Conservation (phyloP, 2,888 invertebrate genomes). For the Orgyia antiqua region DNA sequence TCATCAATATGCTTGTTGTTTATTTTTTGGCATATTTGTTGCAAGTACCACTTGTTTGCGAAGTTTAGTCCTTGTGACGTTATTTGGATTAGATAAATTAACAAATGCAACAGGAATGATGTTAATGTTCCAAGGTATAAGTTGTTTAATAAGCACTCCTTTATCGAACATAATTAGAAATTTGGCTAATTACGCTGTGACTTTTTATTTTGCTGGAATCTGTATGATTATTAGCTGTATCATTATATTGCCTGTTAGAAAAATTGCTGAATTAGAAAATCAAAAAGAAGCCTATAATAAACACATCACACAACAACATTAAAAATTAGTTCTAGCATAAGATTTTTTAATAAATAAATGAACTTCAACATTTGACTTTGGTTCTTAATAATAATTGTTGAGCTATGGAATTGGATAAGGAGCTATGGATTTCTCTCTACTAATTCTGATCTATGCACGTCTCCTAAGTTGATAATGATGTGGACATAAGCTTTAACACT, state of each 20-base stretch:
- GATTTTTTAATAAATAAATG: no score
- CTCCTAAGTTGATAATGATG: no score
- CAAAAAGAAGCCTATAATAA: neutral
- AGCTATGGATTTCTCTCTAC: no score
- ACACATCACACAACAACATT: no score
- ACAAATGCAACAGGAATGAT: slow-evolving; percentile 65
- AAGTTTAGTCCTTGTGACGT: slow-evolving; percentile 51
- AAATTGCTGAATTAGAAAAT: slow-evolving; percentile 28
- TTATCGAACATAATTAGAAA: slow-evolving; percentile 46
- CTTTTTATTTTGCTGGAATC: slow-evolving; percentile 52
- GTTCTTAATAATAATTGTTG: no score
- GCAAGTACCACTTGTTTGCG: slow-evolving; percentile 46
- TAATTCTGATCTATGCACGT: no score
- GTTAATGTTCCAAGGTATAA: slow-evolving; percentile 59
- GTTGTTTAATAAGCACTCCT: slow-evolving; percentile 58
- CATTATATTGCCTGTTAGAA: slow-evolving; percentile 38
- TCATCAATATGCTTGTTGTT: slow-evolving; percentile 53
- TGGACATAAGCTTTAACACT: no score
- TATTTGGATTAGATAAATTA: slow-evolving; percentile 62
- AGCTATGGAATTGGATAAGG: no score
- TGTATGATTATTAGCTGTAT: slow-evolving; percentile 49
- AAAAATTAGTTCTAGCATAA: no score
- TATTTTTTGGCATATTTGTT: slow-evolving; percentile 50
- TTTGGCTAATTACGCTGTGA: slow-evolving; percentile 40
- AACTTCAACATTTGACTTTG: no score